Evolutionary conservation across 2,797 vertebrate species (phyloP).

Genomic region (Varecia variegata): DNA sequence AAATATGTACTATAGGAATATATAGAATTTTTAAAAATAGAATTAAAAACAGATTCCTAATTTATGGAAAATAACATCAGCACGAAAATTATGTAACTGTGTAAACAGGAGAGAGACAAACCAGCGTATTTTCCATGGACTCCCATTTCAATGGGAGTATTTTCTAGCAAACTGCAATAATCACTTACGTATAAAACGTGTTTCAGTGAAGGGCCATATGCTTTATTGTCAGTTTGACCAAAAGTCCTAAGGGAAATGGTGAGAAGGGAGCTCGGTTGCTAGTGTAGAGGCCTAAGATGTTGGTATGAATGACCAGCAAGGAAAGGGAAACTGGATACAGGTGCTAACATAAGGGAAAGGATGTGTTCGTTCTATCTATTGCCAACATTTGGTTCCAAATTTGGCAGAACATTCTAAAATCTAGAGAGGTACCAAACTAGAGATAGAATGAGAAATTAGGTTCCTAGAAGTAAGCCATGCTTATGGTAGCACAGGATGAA

Average conservation of each 20-base stretch:
- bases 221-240: neutral
- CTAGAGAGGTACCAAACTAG: slow-evolving; percentile 30
- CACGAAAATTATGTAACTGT: neutral
- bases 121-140: neutral
- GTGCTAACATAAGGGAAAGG: neutral
- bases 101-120: neutral
- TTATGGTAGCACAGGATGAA: neutral
- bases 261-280: neutral
- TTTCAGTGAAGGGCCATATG: neutral
- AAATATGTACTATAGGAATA: neutral
- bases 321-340: neutral
- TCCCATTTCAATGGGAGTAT: neutral
- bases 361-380: neutral
- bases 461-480: neutral
- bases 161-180: neutral
- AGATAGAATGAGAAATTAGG: slow-evolving; percentile 1
- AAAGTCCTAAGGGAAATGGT: neutral
- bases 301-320: neutral
- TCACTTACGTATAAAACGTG: slow-evolving; percentile 3
- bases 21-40: neutral
- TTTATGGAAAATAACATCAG: neutral
- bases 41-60: neutral
- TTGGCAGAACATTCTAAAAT: neutral
- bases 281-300: neutral
- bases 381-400: neutral